These are phyloP conservation scores for Hippoglossus stenolepis DNA, from an alignment of 2,113 vertebrate genomes.

Conservation along the genomic window DNA sequence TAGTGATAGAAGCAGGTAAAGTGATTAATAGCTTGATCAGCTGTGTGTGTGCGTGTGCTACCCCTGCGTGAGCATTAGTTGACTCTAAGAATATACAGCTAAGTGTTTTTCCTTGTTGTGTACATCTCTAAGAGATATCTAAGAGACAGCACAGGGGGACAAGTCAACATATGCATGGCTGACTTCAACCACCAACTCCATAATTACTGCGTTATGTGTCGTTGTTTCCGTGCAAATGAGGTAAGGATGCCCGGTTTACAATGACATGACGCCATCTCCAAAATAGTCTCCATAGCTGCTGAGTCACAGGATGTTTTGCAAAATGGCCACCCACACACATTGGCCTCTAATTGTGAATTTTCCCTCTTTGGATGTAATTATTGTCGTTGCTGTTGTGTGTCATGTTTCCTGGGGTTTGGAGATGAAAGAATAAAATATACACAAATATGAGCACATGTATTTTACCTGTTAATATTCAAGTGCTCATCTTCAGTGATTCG, in stretches of 20 bases:
- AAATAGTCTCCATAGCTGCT: conserved; percentile 18
- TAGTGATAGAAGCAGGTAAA: conserved; percentile 20
- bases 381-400: not conserved
- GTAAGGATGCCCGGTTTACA: conserved; percentile 1
- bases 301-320: conserved; percentile 23
- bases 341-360: not conserved
- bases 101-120: conserved; percentile 56
- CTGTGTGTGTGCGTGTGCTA: not conserved
- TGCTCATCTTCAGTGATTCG: not conserved
- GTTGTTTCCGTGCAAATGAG: conserved; percentile 26
- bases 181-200: conserved; percentile 27
- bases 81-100: conserved; percentile 16
- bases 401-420: not conserved
- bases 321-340: conserved; percentile 29
- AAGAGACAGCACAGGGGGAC: conserved; percentile 25
- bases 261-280: conserved; percentile 11
- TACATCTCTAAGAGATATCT: conserved; percentile 45
- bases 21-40: conserved; percentile 6
- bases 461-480: not conserved
- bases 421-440: not conserved
- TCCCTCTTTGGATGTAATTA: not conserved
- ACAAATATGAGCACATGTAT: not conserved
- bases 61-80: not conserved
- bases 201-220: conserved; percentile 41
- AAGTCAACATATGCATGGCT: conserved; percentile 29